Base-by-base conservation (phyloP, 2,113 vertebrate species). In the Amblyornis subalaris region DNA sequence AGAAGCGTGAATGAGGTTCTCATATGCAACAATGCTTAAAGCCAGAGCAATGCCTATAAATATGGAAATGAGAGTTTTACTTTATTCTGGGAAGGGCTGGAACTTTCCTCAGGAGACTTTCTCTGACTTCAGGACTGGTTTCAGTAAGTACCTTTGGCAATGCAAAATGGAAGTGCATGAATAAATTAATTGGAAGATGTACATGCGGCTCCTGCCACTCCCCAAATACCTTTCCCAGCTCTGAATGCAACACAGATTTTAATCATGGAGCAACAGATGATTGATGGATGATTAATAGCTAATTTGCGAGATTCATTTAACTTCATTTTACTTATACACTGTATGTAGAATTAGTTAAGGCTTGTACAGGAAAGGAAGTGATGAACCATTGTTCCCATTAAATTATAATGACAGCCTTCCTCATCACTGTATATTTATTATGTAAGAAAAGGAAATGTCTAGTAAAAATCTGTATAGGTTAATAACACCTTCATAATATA, bases 401-500 rank as follows among this genome's bases (percentile, higher is more conserved):
- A 98, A 98, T 98, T 97, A 97, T 98, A 98, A 98, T 98, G 97
- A 98, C 97, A 98, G 97, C 96, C 97, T 98, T 98, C 96, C 97
- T 97, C 98, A 97, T 97, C 93, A 96, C 97, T 97, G 97, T 98
- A 96, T 98, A 98, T 98, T 98, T 98, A 98, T 98, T 97, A 98
- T 97, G 97, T 97, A 97, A 98, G 98, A 98, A 98, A 98, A 98
- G 97, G 98, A 98, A 98, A 98, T 97, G 97, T 98, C 98, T 98
- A 95, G 97, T 97, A 97, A 98, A 98, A 98, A 97, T 97, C 97
- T 97, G 97, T 97, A 97, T 98, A 98, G 98, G 98, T 98, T 98
- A 98, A 98, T 98, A 98, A 98, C 97, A 98, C 98, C 98, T 98
- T 98, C 96, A 96, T 98, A 96, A 98, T 98, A 97, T 97, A 97